Evolutionary conservation across 2,113 vertebrate genomes (phyloP), one percentile per base, ranked within the genome.

Genomic region (Arizona elegans): DNA sequence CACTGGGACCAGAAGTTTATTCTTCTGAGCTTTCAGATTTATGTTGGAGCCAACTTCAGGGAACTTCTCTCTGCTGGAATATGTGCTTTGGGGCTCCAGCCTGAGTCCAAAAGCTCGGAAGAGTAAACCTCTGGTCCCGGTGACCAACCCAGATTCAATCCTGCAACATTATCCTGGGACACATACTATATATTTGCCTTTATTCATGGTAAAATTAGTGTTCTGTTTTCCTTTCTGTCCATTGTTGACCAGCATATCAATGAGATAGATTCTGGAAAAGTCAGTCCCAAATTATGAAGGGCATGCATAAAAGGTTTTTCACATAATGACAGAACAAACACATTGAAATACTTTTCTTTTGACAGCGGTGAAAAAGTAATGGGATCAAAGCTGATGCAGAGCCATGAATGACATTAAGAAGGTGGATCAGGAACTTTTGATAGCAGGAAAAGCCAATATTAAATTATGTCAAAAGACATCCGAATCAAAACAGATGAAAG

Each of bases 401-500:
- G 47, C 81, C 17, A 7, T n/a, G 47, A 87, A 50, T 90, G 89
- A 87, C 89, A 87, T 86, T 87, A 90, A 93, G 81, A 90, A 93
- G 92, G 81, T 43, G 89, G 92, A 93, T 93, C 92, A 43, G 47
- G 92, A 87, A 93, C 88, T 93, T 93, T 87, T 90, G 89, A 90
- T 90, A 90, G 62, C 47, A 54, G 56, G 92, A 65, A 93, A 86
- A 93, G 81, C 55, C 89, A 93, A 90, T 33, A 90, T 90, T 90
- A 93, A 90, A 93, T 90, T 62, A 93, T 87, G 81, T 86, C 53
- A 87, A 87, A 89, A 90, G 62, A 88, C 26, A 70, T 89, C 65
- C 47, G 12, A 93, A 90, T 90, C 92, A 90, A 93, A 93, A 54
- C n/a, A 90, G 92, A 93, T 90, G 92, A 93, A 93, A 93, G 89